Evolutionary conservation across 2,888 invertebrate genomes (phyloP), one percentile per base, ranked within the genome.

Genomic region (Abrostola tripartita): DNA sequence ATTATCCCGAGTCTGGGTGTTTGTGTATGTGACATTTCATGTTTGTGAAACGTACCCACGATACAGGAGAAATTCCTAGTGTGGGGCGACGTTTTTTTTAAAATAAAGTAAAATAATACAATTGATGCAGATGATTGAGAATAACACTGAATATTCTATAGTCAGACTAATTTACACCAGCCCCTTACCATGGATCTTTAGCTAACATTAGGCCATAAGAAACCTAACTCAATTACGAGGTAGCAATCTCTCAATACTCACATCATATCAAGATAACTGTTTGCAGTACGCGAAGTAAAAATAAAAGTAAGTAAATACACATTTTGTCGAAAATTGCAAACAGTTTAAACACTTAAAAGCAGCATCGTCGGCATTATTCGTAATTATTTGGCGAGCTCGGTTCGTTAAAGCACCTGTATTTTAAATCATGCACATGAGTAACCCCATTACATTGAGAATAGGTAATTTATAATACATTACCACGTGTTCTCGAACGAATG

Each of bases 401-500:
- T 67, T 54, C 63, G 71, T 67, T 24, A 66, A 65, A 60, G 81
- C 86, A 86, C 86, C 86, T 86, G 87, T 84, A 81, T 79, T 83
- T 86, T 82, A 81, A 85, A 82, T 82, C 85, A 81, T 78, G 77
- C 65, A 71, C 77, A 79, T 76, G 64, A 61, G 79, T 68, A 61
- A 78, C 53, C 35, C 59, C 73, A 75, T 75, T 76, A 78, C 71
- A 61, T 72, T 70, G 71, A 41, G 68, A 73, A 81, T 81, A 79
- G 74, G 73, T 78, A 78, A 80, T 83, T 83, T 81, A 80, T 73
- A 66, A 40, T 49, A 14, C 36, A n/a, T 36, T 79, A 84, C 81
- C 67, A 55, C 5, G 8, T 6, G 61, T 74, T 76, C 66, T 79
- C 79, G 76, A 69, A 59, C 35, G 36, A 12, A 41, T 37, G 36